These are phyloP conservation scores for Coregonus suidteri DNA, from an alignment of 2,797 vertebrate genomes.

Conservation along the genomic window DNA sequence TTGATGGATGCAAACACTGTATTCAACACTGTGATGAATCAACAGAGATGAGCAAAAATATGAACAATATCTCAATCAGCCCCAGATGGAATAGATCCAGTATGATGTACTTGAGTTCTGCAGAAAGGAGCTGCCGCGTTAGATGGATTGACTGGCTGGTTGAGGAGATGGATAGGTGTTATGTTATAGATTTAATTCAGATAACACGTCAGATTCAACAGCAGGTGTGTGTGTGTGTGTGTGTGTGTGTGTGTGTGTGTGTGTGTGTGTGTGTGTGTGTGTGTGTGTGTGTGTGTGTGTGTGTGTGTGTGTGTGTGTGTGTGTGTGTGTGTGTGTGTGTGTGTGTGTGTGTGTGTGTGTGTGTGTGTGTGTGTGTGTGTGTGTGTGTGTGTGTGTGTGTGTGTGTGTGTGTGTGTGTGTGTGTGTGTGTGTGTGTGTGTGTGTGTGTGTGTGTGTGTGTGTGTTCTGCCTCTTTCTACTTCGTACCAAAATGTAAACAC, in stretches of 20 bases:
- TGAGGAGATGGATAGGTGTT: constrained; percentile 26
- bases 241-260: constrained; percentile 18
- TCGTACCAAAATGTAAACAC: constrained; percentile 26
- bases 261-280: constrained; percentile 18
- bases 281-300: constrained; percentile 23
- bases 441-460: neutral
- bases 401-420: too few species aligned
- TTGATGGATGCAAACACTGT: constrained; percentile 18
- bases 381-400: constrained; percentile 16
- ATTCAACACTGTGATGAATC: constrained; percentile 14
- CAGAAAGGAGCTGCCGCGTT: constrained; percentile 28
- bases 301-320: constrained; percentile 18
- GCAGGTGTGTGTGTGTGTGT: constrained; percentile 5
- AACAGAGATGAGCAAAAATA: constrained; percentile 17
- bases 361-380: constrained; percentile 18
- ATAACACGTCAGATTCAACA: constrained; percentile 19
- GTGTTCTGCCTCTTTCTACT: neutral
- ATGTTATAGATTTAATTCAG: constrained; percentile 33
- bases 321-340: constrained; percentile 18
- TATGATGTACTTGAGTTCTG: constrained; percentile 31
- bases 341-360: constrained; percentile 23
- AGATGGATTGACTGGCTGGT: constrained; percentile 17
- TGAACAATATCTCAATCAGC: neutral
- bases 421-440: too few species aligned
- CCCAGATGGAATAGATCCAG: neutral